Conservation (phyloP, 2,113 vertebrate genomes). For the Erythrolamprus reginae region DNA sequence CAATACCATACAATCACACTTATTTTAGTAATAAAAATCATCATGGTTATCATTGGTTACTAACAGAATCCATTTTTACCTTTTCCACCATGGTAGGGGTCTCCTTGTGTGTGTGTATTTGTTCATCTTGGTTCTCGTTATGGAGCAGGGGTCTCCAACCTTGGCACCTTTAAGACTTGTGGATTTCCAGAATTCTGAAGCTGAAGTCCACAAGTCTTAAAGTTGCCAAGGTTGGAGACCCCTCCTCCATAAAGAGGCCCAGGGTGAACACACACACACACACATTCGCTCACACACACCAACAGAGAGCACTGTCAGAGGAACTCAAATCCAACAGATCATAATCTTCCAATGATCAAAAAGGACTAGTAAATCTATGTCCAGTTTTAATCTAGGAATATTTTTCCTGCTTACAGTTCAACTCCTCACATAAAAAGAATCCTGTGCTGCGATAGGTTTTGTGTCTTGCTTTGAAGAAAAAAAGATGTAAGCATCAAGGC, state of each 20-base stretch:
- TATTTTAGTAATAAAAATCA: background rate
- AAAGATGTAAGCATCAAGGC: accelerated
- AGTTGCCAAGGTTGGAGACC: too few relatives aligned
- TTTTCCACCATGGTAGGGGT: too few relatives aligned
- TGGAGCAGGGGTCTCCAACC: too few relatives aligned
- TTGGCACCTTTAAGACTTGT: too few relatives aligned
- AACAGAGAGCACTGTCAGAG: background rate
- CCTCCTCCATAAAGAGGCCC: background rate
- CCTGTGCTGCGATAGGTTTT: background rate
- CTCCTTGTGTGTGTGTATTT: too few relatives aligned
- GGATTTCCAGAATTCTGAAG: too few relatives aligned
- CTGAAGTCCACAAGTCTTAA: too few relatives aligned
- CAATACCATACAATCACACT: background rate
- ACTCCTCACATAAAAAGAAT: background rate
- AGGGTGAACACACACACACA: too few relatives aligned
- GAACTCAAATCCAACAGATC: background rate
- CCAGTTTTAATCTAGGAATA: background rate
- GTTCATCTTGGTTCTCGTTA: too few relatives aligned
- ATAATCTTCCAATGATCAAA: background rate
- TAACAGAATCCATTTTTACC: background rate
- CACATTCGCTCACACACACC: background rate
- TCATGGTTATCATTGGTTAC: background rate
- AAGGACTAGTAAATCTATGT: background rate
- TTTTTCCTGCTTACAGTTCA: background rate
- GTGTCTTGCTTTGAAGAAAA: background rate